Percentiles rank a stretch among this genome's conserved stretches.
Evolutionary conservation across 2,113 vertebrate genomes (phyloP).

Genomic region (Promerops cafer): DNA sequence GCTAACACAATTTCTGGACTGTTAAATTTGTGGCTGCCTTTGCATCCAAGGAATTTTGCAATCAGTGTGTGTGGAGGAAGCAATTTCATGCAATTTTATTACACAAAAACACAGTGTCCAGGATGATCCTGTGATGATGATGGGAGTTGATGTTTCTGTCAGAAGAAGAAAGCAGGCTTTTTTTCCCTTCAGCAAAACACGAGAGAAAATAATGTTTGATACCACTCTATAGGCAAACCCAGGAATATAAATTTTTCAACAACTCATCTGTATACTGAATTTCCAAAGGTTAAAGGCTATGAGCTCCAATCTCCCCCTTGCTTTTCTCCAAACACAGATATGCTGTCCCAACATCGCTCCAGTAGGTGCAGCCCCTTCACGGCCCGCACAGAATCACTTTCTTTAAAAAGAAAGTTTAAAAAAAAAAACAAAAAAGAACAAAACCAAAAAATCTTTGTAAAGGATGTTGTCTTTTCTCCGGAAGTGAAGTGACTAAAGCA

Average conservation of each 20-base stretch:
- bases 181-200: rapidly evolving
- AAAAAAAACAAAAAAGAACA: too few relatives aligned
- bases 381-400: rapidly evolving
- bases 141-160: background rate
- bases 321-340: background rate
- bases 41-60: background rate
- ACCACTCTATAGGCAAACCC: background rate
- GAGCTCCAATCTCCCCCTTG: background rate
- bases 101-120: background rate
- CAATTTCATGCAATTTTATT: background rate
- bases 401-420: background rate
- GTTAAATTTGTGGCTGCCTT: background rate
- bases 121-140: background rate
- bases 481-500: conserved; percentile 41
- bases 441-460: background rate
- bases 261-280: background rate
- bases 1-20: background rate
- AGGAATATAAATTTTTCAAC: background rate
- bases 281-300: background rate
- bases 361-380: background rate
- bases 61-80: background rate
- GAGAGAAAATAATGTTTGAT: background rate
- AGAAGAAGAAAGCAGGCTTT: background rate
- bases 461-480: background rate
- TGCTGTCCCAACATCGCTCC: rapidly evolving